A percentile compares a stretch with the other conserved stretches of the same genome.
Conservation (phyloP, 1,140 invertebrate species). For the Drosophila orosa region DNA sequence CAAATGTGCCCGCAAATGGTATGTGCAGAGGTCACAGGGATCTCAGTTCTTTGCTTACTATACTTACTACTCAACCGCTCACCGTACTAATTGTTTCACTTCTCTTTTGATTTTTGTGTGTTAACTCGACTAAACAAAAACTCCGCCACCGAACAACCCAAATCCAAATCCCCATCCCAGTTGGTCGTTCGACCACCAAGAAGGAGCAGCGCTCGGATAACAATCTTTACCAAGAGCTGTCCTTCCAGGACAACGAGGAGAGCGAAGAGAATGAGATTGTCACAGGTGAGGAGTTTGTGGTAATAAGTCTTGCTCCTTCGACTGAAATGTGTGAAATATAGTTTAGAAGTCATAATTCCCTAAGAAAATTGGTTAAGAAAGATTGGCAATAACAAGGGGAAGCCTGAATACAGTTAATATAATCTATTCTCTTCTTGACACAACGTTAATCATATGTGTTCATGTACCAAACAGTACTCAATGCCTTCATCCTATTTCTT, state of each 20-base stretch:
- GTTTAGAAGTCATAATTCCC: neutral
- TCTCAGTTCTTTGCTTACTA: neutral
- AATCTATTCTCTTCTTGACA: neutral
- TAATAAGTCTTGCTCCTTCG: neutral
- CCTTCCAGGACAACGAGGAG: constrained; percentile 94
- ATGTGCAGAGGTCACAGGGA: constrained; percentile 18
- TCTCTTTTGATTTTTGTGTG: constrained; percentile 74
- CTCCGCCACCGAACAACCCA: constrained; percentile 45
- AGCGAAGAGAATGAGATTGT: constrained; percentile 95
- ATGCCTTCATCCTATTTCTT: constrained; percentile 14
- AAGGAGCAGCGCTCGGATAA: constrained; percentile 95
- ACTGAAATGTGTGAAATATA: neutral
- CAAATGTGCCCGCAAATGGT: constrained; percentile 85
- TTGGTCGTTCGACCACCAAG: constrained; percentile 91
- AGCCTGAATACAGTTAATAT: neutral
- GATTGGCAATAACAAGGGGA: neutral
- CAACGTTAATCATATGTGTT: neutral
- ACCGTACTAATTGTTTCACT: constrained; percentile 60
- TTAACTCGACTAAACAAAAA: constrained; percentile 66
- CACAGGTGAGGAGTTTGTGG: constrained; percentile 87
- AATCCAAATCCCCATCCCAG: constrained; percentile 85
- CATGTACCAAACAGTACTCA: constrained; percentile 1
- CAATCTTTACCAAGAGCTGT: constrained; percentile 96
- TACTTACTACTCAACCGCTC: constrained; percentile 19
- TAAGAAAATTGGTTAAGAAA: neutral